A percentile compares a stretch with the other conserved stretches of the same genome.
phyloP scores from a whole-genome alignment of 2,113 vertebrate genomes.

The Zapornia atra region DNA sequence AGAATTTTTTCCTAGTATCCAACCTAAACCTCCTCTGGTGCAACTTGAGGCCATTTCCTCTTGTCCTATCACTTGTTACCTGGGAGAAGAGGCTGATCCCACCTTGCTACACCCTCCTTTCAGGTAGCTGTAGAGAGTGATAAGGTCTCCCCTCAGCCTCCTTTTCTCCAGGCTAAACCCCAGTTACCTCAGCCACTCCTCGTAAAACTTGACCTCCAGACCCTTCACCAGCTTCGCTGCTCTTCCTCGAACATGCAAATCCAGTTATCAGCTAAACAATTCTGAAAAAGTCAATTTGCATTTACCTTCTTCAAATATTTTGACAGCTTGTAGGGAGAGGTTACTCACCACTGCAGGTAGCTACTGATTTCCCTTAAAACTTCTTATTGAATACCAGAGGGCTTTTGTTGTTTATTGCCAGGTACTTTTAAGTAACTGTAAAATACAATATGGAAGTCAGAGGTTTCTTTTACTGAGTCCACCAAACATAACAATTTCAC shows the following conservation, averaged over 20 bases:
- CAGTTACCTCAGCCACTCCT: neutral
- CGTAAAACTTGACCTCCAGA: neutral
- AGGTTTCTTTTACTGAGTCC: neutral
- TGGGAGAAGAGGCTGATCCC: fast-evolving
- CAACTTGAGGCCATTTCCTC: neutral
- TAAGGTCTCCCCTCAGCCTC: neutral
- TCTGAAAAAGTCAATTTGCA: neutral
- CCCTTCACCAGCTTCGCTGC: neutral
- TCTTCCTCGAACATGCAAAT: neutral
- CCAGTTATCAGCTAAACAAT: neutral
- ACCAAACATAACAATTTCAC: neutral
- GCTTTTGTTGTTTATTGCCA: neutral
- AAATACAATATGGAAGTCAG: neutral
- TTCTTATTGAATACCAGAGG: neutral
- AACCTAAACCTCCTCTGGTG: neutral
- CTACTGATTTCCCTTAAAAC: neutral
- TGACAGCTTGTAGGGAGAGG: neutral
- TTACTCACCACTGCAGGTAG: neutral
- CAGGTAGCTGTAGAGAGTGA: neutral
- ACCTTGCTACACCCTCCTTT: fast-evolving
- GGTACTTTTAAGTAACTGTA: neutral
- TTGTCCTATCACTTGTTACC: neutral
- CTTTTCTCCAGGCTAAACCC: neutral
- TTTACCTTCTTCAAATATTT: neutral
- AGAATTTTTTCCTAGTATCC: neutral